Base-by-base conservation (phyloP, 2,797 vertebrate species). In the Gila robusta region DNA sequence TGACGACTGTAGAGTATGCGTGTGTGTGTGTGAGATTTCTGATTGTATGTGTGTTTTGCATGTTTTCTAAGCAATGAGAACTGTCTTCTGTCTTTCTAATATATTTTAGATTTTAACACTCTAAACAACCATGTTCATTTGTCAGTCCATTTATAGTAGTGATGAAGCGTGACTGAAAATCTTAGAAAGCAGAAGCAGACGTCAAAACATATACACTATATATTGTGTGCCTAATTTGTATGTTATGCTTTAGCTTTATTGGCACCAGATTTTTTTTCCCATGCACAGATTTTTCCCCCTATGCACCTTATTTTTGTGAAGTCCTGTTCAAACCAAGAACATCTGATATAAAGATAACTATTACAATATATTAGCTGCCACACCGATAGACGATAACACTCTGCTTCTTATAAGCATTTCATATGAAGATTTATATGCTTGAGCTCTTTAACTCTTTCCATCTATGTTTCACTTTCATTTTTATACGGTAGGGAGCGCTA, bases 11-110 rank as follows among this genome's bases (percentile, higher is more conserved):
- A 11, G 8, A 26, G 56, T 44, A 1, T 26, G 35, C 1, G 23
- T 28, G 54, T 76, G 3, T 17, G 41, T 74, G 26, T 41, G n/a
- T 0, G 23, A 28, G 37, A 44, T 79, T 79, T 59, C 52, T 78
- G 6, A 39, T 78, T 59, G 35, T 59, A 32, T 79, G 39, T 47
- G 39, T 79, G 10, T 66, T 79, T 14, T 64, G 56, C 78, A 66
- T 47, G 59, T 11, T 32, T 79, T 44, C 8, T 19, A 12, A 64
- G 35, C 21, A 16, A 32, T 11, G 2, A 6, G 9, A 32, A 28
- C 19, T 1, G 3, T 59, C 32, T 59, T 39, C 23, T 78, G 52
- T 59, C 52, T 78, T n/a, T 59, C 35, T 59, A 37, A 17, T 16
- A 39, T 32, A 32, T 32, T 32, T 32, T 56, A 9, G 74, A 8